Evolutionary conservation across 2,888 invertebrate species (phyloP).

Genomic region (Dendrolimus pini): DNA sequence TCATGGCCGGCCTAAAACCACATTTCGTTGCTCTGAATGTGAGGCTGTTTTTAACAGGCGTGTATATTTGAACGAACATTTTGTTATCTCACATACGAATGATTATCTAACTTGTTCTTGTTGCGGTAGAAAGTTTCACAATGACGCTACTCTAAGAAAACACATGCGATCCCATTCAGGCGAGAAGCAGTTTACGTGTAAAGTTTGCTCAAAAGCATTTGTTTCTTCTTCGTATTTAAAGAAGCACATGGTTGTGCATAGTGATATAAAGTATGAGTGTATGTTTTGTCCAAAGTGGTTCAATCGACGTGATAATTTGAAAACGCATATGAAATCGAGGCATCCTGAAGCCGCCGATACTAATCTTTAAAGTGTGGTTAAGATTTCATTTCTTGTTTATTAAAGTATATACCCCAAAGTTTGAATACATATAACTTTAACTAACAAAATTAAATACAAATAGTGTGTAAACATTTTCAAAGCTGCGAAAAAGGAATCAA

Average conservation of each 20-base stretch:
- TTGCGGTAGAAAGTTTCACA: slow-evolving; percentile 23
- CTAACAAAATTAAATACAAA: too few relatives aligned
- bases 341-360: slow-evolving; percentile 35
- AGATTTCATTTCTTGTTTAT: neutral
- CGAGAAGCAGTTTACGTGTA: slow-evolving; percentile 28
- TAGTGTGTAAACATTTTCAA: too few relatives aligned
- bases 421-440: too few relatives aligned
- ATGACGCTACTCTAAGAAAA: slow-evolving; percentile 19
- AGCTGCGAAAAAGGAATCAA: too few relatives aligned
- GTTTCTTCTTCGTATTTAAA: slow-evolving; percentile 27
- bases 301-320: slow-evolving; percentile 39
- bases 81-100: slow-evolving; percentile 21
- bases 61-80: slow-evolving; percentile 19
- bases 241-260: slow-evolving; percentile 41
- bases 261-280: slow-evolving; percentile 32
- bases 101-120: slow-evolving; percentile 20
- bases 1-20: slow-evolving; percentile 17
- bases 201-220: slow-evolving; percentile 35
- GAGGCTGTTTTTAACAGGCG: slow-evolving; percentile 11
- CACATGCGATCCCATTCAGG: slow-evolving; percentile 30
- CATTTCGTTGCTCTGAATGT: slow-evolving; percentile 24
- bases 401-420: too few relatives aligned
- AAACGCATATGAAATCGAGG: slow-evolving; percentile 42
- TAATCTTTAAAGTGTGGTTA: neutral
- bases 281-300: slow-evolving; percentile 33